Evolutionary conservation across 2,888 invertebrate species (phyloP).

Genomic region (Drosophila percnosoma): DNA sequence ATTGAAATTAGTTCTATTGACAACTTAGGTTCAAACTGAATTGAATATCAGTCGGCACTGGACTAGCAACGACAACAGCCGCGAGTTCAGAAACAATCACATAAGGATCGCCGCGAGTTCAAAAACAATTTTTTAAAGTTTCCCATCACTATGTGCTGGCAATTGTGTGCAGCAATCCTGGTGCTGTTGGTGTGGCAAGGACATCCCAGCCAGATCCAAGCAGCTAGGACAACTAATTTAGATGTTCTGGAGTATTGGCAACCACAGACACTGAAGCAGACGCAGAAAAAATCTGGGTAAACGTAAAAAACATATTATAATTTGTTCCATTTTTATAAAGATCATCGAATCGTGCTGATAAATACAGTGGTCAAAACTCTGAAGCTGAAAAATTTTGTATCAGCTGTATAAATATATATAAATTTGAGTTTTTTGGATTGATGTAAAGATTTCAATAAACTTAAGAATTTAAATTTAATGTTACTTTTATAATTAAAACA

Average conservation of each 20-base stretch:
- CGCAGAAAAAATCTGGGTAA: conserved; percentile 36
- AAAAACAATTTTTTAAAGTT: neutral
- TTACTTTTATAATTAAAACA: no score
- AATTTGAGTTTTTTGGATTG: neutral
- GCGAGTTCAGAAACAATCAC: neutral
- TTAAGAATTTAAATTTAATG: no score
- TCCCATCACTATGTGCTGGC: conserved; percentile 38
- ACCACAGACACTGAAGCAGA: conserved; percentile 10
- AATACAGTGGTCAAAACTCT: neutral
- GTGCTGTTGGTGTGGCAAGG: conserved; percentile 47
- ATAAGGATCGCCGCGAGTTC: conserved; percentile 3
- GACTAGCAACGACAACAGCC: conserved; percentile 34
- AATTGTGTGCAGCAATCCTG: conserved; percentile 41
- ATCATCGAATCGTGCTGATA: neutral
- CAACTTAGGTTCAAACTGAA: conserved; percentile 28
- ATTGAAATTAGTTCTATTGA: conserved; percentile 34
- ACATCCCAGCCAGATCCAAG: conserved; percentile 16
- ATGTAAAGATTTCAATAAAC: no score
- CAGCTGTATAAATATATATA: neutral
- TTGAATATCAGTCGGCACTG: conserved; percentile 38
- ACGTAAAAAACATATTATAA: neutral
- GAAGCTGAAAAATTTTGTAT: neutral
- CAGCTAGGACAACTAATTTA: conserved; percentile 28
- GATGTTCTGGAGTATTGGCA: conserved; percentile 33
- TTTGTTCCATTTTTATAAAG: neutral